phyloP scores from a whole-genome alignment of 2,888 invertebrate species.

The Myopa tessellatipennis region DNA sequence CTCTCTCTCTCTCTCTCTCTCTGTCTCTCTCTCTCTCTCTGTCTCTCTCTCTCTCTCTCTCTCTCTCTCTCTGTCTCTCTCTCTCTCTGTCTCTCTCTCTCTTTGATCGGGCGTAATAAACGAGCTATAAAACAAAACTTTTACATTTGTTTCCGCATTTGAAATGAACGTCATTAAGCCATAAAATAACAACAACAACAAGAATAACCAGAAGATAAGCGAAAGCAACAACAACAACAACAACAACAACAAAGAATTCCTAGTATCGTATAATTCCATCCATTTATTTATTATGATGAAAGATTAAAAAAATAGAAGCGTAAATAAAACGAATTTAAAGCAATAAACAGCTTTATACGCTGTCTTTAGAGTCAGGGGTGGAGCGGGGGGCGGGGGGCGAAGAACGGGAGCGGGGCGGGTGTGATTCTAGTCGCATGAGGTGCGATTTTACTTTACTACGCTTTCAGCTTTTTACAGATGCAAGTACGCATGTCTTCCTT shows the following conservation, averaged over 20 bases:
- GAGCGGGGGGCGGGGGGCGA: not conserved
- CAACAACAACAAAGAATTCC: not conserved
- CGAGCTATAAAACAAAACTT: not conserved
- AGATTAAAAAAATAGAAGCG: not conserved
- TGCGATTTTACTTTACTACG: not conserved
- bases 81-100: not conserved
- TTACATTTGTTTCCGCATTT: slow-evolving; percentile 43
- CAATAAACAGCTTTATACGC: too few relatives aligned
- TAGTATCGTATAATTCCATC: not conserved
- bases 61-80: not conserved
- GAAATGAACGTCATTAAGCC: slow-evolving; percentile 33
- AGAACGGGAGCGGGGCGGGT: not conserved
- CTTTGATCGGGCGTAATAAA: not conserved
- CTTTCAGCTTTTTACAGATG: not conserved
- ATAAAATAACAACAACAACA: slow-evolving; percentile 26
- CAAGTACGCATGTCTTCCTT: too few relatives aligned
- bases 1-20: too few relatives aligned
- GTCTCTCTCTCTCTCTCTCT: not conserved
- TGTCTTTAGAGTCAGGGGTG: not conserved
- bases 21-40: not conserved
- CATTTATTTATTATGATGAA: slow-evolving; percentile 2
- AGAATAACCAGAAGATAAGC: not conserved
- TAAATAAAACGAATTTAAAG: too few relatives aligned
- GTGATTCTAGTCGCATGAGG: not conserved
- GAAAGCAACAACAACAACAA: slow-evolving; percentile 1